Evolutionary conservation across 2,888 invertebrate species (phyloP).

Genomic region (Taenaris catops): DNA sequence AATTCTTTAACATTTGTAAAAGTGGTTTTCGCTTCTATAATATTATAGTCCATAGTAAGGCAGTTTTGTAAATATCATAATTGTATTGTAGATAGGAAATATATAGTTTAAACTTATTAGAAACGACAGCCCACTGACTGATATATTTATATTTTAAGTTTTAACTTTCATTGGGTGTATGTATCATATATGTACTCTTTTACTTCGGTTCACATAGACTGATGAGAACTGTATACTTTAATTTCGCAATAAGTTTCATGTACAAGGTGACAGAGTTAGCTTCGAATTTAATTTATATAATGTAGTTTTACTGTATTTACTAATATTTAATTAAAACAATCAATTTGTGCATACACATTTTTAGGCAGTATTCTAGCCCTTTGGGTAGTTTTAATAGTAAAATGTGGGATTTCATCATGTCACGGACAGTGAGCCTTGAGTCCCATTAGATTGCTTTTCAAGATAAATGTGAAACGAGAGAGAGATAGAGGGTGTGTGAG

Average conservation of each 20-base stretch:
- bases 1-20: no score
- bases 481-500: no score
- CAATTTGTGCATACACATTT: background rate
- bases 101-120: slow-evolving; percentile 28
- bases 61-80: slow-evolving; percentile 8
- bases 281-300: slow-evolving; percentile 18
- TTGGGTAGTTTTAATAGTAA: slow-evolving; percentile 1
- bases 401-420: background rate
- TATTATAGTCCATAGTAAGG: slow-evolving; percentile 17
- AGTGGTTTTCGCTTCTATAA: no score
- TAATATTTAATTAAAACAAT: slow-evolving; percentile 1
- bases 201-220: no score
- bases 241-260: no score
- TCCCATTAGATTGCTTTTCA: background rate
- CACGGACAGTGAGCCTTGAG: background rate
- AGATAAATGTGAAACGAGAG: no score
- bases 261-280: slow-evolving; percentile 13
- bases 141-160: slow-evolving; percentile 66
- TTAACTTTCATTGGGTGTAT: slow-evolving; percentile 50
- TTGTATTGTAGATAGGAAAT: slow-evolving; percentile 42
- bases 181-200: no score
- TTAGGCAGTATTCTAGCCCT: background rate
- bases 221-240: no score
- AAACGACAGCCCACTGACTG: slow-evolving; percentile 63
- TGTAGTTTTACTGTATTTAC: slow-evolving; percentile 9